phyloP scores from a whole-genome alignment of 2,888 invertebrate species.

The Hemaris fuciformis region DNA sequence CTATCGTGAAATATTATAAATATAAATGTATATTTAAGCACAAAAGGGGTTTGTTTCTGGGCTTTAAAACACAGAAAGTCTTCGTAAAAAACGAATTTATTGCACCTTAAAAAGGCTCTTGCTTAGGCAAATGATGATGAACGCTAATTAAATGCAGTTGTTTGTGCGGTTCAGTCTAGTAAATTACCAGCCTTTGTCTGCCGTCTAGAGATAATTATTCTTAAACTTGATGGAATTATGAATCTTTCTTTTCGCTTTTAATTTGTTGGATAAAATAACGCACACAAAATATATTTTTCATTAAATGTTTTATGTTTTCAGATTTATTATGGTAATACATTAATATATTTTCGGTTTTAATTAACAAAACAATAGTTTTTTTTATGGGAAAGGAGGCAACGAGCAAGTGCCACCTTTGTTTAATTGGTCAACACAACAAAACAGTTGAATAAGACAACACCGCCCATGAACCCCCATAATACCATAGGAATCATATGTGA shows the following conservation, averaged over 20 bases:
- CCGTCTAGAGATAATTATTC: background rate
- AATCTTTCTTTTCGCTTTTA: background rate
- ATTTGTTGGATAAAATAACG: background rate
- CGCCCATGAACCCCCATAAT: no score
- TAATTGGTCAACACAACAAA: no score
- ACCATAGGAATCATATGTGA: no score
- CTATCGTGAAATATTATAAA: background rate
- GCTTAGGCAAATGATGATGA: constrained; percentile 5
- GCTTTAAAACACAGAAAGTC: background rate
- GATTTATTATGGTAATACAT: no score
- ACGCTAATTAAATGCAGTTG: background rate
- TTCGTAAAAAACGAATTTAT: background rate
- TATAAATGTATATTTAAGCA: background rate
- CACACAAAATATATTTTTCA: background rate
- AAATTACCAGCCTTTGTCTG: background rate
- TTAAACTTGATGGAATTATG: background rate
- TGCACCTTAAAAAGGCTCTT: background rate
- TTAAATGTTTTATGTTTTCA: background rate
- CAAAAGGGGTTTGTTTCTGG: background rate
- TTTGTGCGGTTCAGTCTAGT: background rate
- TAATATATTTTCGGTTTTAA: no score
- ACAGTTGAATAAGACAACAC: no score
- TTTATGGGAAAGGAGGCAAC: no score
- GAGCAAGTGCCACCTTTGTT: no score
- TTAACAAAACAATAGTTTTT: background rate